Conservation (phyloP, 2,888 invertebrate species). For the Escarpia spicata region DNA sequence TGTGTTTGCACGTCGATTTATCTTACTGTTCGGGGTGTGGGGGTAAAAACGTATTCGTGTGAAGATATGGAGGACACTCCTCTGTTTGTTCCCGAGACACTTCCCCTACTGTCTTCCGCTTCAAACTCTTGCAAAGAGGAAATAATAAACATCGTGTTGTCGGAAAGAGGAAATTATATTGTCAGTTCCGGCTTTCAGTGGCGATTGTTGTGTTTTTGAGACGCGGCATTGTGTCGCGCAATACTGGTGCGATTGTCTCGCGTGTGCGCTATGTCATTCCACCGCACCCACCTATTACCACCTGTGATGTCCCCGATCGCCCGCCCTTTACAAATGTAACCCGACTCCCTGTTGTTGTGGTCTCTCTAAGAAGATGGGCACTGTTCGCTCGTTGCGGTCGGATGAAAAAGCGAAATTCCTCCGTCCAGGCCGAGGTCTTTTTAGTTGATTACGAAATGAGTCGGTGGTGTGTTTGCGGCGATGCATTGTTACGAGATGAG, state of each 20-base stretch:
- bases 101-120: not conserved
- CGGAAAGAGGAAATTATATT: conserved; percentile 7
- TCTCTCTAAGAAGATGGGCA: not conserved
- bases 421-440: not conserved
- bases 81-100: not conserved
- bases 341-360: not conserved
- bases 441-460: not conserved
- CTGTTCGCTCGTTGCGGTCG: not conserved
- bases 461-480: not conserved
- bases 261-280: not conserved
- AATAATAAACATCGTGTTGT: not conserved
- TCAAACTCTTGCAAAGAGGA: not conserved
- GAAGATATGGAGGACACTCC: not conserved
- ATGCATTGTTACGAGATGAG: not conserved
- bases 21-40: not conserved
- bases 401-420: conserved; percentile 16
- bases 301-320: not conserved
- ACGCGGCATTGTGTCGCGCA: not conserved
- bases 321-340: not conserved
- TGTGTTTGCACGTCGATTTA: not conserved
- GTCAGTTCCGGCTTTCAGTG: not conserved
- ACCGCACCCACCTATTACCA: not conserved
- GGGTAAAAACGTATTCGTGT: not conserved
- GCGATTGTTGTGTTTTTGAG: not conserved
- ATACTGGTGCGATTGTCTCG: not conserved